Conservation (phyloP, 2,888 invertebrate species). For the Mythimna lalbum region DNA sequence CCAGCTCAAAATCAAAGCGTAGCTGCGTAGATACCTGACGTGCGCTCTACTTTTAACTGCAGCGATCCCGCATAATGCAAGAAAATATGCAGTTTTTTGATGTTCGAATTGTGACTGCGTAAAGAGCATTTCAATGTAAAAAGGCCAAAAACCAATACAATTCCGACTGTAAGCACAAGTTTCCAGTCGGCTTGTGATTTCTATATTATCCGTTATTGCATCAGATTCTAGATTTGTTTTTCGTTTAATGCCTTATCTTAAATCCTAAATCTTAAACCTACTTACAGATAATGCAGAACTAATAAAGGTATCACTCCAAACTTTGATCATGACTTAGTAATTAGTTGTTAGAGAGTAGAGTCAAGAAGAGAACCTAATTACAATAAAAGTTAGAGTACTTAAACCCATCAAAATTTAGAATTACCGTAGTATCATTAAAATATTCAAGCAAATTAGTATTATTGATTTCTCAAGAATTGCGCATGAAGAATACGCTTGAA, state of each 20-base stretch:
- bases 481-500: neutral
- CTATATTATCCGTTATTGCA: constrained; percentile 8
- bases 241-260: neutral
- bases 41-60: neutral
- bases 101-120: constrained; percentile 7
- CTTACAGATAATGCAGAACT: neutral
- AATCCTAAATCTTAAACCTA: neutral
- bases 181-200: neutral
- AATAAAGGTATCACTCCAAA: neutral
- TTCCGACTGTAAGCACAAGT: constrained; percentile 5
- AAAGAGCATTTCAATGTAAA: constrained; percentile 16
- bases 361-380: neutral
- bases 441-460: neutral
- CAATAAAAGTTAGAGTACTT: too few species aligned
- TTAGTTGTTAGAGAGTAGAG: neutral
- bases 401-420: constrained; percentile 1
- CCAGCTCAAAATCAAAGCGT: neutral
- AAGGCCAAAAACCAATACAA: constrained; percentile 18
- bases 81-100: constrained; percentile 19
- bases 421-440: neutral
- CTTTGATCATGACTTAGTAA: neutral
- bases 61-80: neutral
- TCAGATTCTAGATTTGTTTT: constrained; percentile 5
- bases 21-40: neutral
- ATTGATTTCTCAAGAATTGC: neutral